Conservation (phyloP, 2,113 vertebrate species). For the Panurus biarmicus region DNA sequence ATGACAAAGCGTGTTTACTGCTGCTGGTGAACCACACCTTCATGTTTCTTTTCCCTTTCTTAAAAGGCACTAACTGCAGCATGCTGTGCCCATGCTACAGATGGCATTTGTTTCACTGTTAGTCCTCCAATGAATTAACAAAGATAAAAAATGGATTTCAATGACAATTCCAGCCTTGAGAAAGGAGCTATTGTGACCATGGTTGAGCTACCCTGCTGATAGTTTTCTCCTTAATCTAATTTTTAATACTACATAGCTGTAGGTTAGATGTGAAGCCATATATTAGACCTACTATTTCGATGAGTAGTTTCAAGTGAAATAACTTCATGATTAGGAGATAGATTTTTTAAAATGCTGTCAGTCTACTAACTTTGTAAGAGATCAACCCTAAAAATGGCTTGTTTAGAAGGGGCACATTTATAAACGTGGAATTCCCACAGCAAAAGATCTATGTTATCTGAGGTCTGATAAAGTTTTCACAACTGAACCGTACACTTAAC, state of each 20-base stretch:
- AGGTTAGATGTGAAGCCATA: slow-evolving; percentile 45
- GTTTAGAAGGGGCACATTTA: not conserved
- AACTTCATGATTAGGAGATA: not conserved
- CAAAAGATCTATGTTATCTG: not conserved
- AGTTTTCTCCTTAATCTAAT: slow-evolving; percentile 60
- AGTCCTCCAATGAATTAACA: slow-evolving; percentile 49
- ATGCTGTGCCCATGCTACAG: slow-evolving; percentile 3
- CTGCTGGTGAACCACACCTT: not conserved
- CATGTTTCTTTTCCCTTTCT: slow-evolving; percentile 16
- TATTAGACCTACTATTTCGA: slow-evolving; percentile 51
- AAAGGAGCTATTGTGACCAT: slow-evolving; percentile 42
- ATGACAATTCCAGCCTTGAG: slow-evolving; percentile 61
- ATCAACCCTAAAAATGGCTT: not conserved
- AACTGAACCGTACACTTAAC: not conserved
- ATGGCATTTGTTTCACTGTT: slow-evolving; percentile 43
- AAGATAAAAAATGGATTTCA: slow-evolving; percentile 58
- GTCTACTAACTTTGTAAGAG: not conserved
- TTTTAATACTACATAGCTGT: slow-evolving; percentile 29
- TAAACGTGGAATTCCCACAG: not conserved
- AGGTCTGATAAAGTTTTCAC: not conserved
- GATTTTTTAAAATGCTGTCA: not conserved
- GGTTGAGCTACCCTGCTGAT: slow-evolving; percentile 61
- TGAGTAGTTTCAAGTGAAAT: slow-evolving; percentile 45
- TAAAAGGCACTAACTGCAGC: slow-evolving; percentile 13
- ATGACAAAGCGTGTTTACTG: not conserved